Conservation (phyloP, 2,113 vertebrate species). For the Epinephelus fuscoguttatus region DNA sequence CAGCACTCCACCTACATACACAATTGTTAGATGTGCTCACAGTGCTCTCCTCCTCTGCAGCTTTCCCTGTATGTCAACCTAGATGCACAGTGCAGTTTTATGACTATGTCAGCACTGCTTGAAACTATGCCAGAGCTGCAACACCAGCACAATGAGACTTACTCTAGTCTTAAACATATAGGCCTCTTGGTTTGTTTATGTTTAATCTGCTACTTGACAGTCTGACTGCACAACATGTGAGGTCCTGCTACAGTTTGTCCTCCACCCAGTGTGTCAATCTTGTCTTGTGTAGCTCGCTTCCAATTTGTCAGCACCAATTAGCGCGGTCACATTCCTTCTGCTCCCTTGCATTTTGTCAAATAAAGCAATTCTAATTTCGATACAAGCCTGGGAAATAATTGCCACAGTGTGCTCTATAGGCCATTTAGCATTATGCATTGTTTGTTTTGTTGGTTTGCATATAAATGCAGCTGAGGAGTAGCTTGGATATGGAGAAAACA, state of each 20-base stretch:
- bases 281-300: slow-evolving; percentile 30
- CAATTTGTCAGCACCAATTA: slow-evolving; percentile 52
- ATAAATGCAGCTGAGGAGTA: slow-evolving; percentile 13
- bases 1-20: slow-evolving; percentile 14
- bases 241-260: slow-evolving; percentile 26
- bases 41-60: slow-evolving; percentile 30
- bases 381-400: slow-evolving; percentile 6
- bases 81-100: slow-evolving; percentile 34
- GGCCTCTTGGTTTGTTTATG: slow-evolving; percentile 8
- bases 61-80: slow-evolving; percentile 31
- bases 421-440: slow-evolving; percentile 20
- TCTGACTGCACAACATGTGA: slow-evolving; percentile 20
- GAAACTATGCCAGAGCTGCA: slow-evolving; percentile 44
- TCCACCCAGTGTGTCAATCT: slow-evolving; percentile 28
- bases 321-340: slow-evolving; percentile 14
- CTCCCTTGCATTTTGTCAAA: neutral
- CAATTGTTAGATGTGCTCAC: slow-evolving; percentile 2
- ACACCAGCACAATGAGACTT: slow-evolving; percentile 19
- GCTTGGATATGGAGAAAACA: neutral
- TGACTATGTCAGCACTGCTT: slow-evolving; percentile 39
- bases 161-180: slow-evolving; percentile 1
- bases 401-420: neutral
- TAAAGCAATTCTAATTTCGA: slow-evolving; percentile 16
- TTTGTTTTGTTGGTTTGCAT: neutral
- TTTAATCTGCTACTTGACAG: slow-evolving; percentile 31